These are phyloP conservation scores for Anoplophora glabripennis DNA, from an alignment of 1,140 invertebrate species.

Conservation along the genomic window DNA sequence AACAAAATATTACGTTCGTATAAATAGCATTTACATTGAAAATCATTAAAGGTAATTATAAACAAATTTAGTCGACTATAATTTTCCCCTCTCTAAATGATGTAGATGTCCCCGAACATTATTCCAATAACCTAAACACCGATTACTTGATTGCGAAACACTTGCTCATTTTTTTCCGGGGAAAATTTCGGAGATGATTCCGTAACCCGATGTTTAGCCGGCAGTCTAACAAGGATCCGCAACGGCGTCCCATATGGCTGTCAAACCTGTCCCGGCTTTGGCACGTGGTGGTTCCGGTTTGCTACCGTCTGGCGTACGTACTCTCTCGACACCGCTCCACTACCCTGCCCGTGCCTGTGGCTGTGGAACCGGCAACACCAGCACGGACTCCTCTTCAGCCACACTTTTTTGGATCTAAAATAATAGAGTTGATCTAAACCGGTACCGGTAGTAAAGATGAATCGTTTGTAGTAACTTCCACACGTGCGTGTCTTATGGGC, in stretches of 20 bases:
- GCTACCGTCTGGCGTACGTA: conserved; percentile 23
- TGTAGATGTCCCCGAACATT: too few relatives aligned
- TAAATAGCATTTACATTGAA: too few relatives aligned
- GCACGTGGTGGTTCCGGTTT: conserved; percentile 34
- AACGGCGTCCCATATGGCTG: conserved; percentile 2
- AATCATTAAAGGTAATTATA: too few relatives aligned
- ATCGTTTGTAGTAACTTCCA: conserved; percentile 21
- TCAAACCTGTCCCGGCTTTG: conserved; percentile 26
- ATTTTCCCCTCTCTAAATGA: too few relatives aligned
- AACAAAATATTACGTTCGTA: too few relatives aligned
- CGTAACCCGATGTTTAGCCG: too few relatives aligned
- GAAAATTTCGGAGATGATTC: too few relatives aligned
- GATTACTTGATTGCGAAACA: neutral
- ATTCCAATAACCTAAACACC: too few relatives aligned
- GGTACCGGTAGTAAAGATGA: conserved; percentile 32
- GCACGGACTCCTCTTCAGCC: conserved; percentile 13
- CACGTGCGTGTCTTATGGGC: conserved; percentile 10
- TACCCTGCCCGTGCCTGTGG: neutral
- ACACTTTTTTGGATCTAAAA: conserved; percentile 27
- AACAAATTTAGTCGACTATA: too few relatives aligned
- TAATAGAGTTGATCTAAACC: conserved; percentile 34
- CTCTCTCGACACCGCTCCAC: neutral
- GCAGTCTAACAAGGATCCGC: too few relatives aligned
- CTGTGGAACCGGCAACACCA: conserved; percentile 1
- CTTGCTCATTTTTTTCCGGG: too few relatives aligned